Conservation (phyloP, 2,888 invertebrate species). For the Chirona hameri region DNA sequence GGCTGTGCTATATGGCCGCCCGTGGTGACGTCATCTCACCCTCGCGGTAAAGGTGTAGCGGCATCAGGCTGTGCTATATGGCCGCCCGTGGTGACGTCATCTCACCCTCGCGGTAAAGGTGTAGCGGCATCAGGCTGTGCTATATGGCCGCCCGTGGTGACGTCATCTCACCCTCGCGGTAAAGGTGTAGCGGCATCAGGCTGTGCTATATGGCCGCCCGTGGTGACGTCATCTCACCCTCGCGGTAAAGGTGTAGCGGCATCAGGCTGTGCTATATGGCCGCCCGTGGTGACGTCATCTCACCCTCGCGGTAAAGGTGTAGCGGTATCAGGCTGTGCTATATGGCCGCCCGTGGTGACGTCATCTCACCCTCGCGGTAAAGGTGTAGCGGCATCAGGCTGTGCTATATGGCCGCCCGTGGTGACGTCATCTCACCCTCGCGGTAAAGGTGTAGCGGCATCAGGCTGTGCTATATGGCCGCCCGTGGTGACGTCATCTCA, state of each 20-base stretch:
- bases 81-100: constrained; percentile 31
- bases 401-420: constrained; percentile 40
- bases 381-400: constrained; percentile 42
- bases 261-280: constrained; percentile 42
- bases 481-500: constrained; percentile 28
- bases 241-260: constrained; percentile 42
- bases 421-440: constrained; percentile 37
- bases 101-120: constrained; percentile 41
- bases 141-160: constrained; percentile 38
- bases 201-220: constrained; percentile 41
- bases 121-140: constrained; percentile 42
- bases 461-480: constrained; percentile 41
- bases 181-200: constrained; percentile 42
- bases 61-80: constrained; percentile 42
- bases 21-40: constrained; percentile 34
- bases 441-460: constrained; percentile 42
- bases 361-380: constrained; percentile 40
- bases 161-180: constrained; percentile 40
- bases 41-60: constrained; percentile 42
- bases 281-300: constrained; percentile 22
- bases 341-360: constrained; percentile 35
- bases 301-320: constrained; percentile 42
- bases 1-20: constrained; percentile 41
- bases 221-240: constrained; percentile 36
- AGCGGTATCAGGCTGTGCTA: constrained; percentile 42